phyloP scores from a whole-genome alignment of 2,888 invertebrate genomes.

The Andrena hattorfiana region DNA sequence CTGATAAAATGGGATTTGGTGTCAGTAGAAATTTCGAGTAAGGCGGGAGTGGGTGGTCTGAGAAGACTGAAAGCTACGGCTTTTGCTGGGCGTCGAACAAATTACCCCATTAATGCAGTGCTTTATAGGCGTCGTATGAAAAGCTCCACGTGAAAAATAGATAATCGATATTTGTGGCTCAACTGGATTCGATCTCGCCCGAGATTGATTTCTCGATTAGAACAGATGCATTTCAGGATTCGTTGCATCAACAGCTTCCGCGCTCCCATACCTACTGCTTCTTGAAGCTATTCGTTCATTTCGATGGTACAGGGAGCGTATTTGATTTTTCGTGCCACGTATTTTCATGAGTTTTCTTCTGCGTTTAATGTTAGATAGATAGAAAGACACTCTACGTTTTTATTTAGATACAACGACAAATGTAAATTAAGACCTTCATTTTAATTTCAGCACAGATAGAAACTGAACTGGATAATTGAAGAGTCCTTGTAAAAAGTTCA shows the following conservation, averaged over 20 bases:
- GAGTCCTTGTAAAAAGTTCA: no score
- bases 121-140: constrained; percentile 36
- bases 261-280: neutral
- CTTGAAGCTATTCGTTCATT: neutral
- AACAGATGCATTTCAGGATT: constrained; percentile 8
- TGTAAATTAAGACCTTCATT: no score
- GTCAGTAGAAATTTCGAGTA: neutral
- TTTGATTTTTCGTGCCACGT: no score
- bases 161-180: constrained; percentile 35
- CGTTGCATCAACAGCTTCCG: neutral
- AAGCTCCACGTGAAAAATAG: constrained; percentile 50
- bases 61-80: constrained; percentile 2
- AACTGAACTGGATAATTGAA: no score
- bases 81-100: constrained; percentile 11
- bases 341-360: no score
- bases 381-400: no score
- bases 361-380: no score
- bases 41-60: neutral
- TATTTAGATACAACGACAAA: no score
- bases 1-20: neutral
- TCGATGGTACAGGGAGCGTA: neutral
- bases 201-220: constrained; percentile 44
- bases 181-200: constrained; percentile 4
- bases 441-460: no score
- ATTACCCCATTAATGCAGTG: constrained; percentile 47